phyloP scores from a whole-genome alignment of 2,113 vertebrate species.

The Burhinus bistriatus region DNA sequence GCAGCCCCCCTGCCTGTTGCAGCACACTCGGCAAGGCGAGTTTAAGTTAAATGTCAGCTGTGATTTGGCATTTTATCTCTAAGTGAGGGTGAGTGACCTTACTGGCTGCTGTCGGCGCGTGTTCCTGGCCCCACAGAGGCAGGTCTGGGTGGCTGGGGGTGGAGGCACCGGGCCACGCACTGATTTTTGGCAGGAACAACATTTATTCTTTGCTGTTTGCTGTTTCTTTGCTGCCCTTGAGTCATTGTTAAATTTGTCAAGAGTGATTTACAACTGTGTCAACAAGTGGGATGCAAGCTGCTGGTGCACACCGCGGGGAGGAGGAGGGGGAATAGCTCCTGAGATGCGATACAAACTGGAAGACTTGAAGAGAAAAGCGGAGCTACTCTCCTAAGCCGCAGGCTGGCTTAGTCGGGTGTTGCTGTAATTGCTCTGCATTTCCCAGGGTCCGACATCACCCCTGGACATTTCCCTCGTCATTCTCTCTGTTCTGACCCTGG shows the following conservation, averaged over 20 bases:
- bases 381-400: neutral
- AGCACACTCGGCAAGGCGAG: neutral
- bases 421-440: neutral
- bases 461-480: neutral
- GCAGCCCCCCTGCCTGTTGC: neutral
- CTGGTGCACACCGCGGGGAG: neutral
- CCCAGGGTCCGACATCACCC: neutral
- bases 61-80: neutral
- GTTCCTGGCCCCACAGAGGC: fast-evolving
- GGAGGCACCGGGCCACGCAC: fast-evolving
- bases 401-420: neutral
- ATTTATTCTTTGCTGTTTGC: neutral
- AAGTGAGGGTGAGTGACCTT: neutral
- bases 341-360: fast-evolving
- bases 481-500: fast-evolving
- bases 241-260: neutral
- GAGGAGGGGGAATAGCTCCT: neutral
- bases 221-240: neutral
- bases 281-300: neutral
- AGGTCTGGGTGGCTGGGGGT: neutral
- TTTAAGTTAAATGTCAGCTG: neutral
- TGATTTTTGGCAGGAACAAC: neutral
- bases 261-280: constrained; percentile 15
- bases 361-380: neutral
- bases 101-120: fast-evolving